A percentile compares a stretch with the other conserved stretches of the same genome.
These are phyloP conservation scores for Napeogenes sylphis DNA, from an alignment of 2,888 invertebrate species.

Conservation along the genomic window DNA sequence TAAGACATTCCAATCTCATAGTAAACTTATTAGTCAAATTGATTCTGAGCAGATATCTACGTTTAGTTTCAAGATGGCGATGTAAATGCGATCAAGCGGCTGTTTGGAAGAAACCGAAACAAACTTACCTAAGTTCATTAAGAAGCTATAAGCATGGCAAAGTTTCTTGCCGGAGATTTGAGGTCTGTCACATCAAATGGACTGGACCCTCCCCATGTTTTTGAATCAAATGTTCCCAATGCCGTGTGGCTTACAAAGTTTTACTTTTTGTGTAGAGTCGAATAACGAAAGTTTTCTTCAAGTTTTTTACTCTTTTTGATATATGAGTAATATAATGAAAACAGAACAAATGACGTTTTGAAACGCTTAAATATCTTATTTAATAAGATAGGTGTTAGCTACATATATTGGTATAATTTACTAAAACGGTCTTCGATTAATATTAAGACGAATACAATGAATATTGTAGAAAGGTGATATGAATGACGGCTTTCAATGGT, in stretches of 20 bases:
- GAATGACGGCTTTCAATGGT: slow-evolving; percentile 36
- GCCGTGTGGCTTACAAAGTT: slow-evolving; percentile 11
- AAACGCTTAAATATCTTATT: too few relatives aligned
- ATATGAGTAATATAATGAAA: slow-evolving; percentile 2
- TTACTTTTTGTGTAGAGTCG: slow-evolving; percentile 6
- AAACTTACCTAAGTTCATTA: slow-evolving; percentile 42
- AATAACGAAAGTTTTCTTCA: slow-evolving; percentile 3
- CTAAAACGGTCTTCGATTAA: too few relatives aligned
- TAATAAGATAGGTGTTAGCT: too few relatives aligned
- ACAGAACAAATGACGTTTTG: not conserved
- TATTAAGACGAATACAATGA: too few relatives aligned
- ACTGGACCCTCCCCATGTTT: slow-evolving; percentile 31
- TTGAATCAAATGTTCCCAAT: slow-evolving; percentile 26
- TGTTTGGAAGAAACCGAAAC: slow-evolving; percentile 29
- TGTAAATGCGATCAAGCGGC: slow-evolving; percentile 32
- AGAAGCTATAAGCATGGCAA: slow-evolving; percentile 41
- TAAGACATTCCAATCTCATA: not conserved
- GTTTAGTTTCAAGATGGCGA: slow-evolving; percentile 29
- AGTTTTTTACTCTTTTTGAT: slow-evolving; percentile 2
- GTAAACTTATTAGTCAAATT: not conserved
- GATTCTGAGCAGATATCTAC: not conserved
- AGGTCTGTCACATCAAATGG: slow-evolving; percentile 43
- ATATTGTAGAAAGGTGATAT: slow-evolving; percentile 14
- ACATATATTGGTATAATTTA: too few relatives aligned
- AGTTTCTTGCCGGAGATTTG: slow-evolving; percentile 44